Percentiles rank a stretch among this genome's conserved stretches.
phyloP scores from a whole-genome alignment of 37 sponge, comb jelly and placozoan species.

The Axinella damicornis region DNA sequence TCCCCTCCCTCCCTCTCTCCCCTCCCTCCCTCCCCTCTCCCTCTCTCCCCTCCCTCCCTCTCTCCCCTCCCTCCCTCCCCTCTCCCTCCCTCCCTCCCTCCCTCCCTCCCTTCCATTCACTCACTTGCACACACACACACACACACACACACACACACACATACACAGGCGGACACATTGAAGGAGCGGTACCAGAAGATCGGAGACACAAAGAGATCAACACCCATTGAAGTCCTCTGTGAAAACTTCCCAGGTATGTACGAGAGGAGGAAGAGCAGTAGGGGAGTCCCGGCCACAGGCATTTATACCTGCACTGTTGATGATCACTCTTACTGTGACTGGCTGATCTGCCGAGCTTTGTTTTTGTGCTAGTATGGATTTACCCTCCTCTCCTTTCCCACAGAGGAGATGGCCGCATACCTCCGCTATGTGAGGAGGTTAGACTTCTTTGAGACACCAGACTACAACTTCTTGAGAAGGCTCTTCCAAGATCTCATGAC shows the following conservation, averaged over 20 bases:
- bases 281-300: too few species aligned
- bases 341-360: too few species aligned
- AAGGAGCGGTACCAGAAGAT: constrained; percentile 99
- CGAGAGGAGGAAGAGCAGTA: too few species aligned
- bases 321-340: too few species aligned
- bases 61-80: too few species aligned
- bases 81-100: too few species aligned
- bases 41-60: too few species aligned
- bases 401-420: constrained; percentile 96
- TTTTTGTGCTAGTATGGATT: too few species aligned
- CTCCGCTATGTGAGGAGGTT: constrained; percentile 94
- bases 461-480: constrained; percentile 92
- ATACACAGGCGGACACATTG: constrained; percentile 90
- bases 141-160: background rate
- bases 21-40: too few species aligned
- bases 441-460: constrained; percentile 98
- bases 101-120: too few species aligned
- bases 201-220: constrained; percentile 97
- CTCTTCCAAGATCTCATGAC: constrained; percentile 92
- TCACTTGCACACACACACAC: background rate
- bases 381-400: background rate
- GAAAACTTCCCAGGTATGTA: constrained; percentile 95
- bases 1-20: too few species aligned
- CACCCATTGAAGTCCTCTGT: constrained; percentile 97
- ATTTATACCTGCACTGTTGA: too few species aligned